Base-by-base conservation (phyloP, 1,140 invertebrate species). In the Pararge aegeria region DNA sequence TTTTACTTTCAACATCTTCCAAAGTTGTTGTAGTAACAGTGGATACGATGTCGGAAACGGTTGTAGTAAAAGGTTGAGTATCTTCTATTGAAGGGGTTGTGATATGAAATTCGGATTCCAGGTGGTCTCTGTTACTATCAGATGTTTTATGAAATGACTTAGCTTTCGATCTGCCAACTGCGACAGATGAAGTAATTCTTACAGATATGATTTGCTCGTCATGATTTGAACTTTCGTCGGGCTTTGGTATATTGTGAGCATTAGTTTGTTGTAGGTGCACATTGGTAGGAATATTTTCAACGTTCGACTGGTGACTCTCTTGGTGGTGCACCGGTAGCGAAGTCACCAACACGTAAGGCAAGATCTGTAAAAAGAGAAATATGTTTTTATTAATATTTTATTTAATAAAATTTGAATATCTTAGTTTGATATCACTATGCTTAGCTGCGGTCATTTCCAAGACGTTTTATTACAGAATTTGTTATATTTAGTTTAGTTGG, bases 111-210 rank as follows among this genome's bases (percentile, higher is more conserved):
- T 46, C 38, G 38, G 27, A 27, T 21, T 57, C 30, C 5, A 27
- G 5, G 7, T 42, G 15, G 5, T 54, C 24, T 38, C 12, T 53
- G 18, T 13, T 53, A 18, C 20, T 53, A 38, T 56, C 29, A 13
- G 49, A 18, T 46, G 13, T 30, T 49, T 59, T 62, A 30, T 71
- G 52, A 13, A 21, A 55, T 20, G 72, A 50, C 70, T 78, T 78
- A 12, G 50, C 50, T 57, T 74, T 76, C 9, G 81, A 71, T 56
- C 90, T 72, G 13, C 78, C 88, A 7, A 90, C 77, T 13, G 89
- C 90, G 10, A 91, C 83, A 21, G 90, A 91, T 18, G 90, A 91
- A 18, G 90, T 91, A 37, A 91, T 89, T 74, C 90, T 80, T 30
- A 91, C 89, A 30, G 87, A 90, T 69, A 91, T 90, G 20, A 91